Base-by-base conservation (phyloP, 1,140 invertebrate species). In the Drosophila neocordata region DNA sequence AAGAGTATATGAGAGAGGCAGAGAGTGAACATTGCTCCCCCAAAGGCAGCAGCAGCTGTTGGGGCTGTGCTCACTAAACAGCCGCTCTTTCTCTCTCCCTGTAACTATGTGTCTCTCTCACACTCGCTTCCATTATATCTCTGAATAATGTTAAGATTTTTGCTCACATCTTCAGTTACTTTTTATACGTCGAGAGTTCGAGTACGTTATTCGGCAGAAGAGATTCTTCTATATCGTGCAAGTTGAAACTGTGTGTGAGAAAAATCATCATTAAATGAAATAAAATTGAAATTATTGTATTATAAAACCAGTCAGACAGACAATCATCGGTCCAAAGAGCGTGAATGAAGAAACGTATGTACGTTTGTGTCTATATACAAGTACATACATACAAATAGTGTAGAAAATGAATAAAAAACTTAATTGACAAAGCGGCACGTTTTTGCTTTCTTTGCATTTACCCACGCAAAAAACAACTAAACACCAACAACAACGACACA, bases 351-450 rank as follows among this genome's bases (percentile, higher is more conserved):
- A 31, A 31, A 34, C 34, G 13, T n/a, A n/a, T 59, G 35, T 34
- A 57, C 24, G 27, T 52, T 12, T 18, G 13, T 53, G n/a, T 9
- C 20, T 53, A 22, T 24, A 4, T 53, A 13, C n/a, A 27, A 4
- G 27, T 7, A 53, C n/a, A 12, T 53, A 71, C 38, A 73, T 61
- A 72, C 65, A 70, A 66, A 60, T 55, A 44, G 22, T 51, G 70
- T 56, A 62, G 65, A 78, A 82, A 82, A 77, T 71, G 69, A 69
- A 78, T 65, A 77, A 79, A 81, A 73, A 80, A 58, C 67, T 76
- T 64, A 77, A 52, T 81, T 77, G 83, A 82, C 83, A 87, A 76
- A 83, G 75, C 61, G 72, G 72, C 83, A 83, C 83, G 83, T 88
- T 88, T 88, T 78, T 73, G 83, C 83, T 88, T 88, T 88, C 69